phyloP scores from a whole-genome alignment of 2,888 invertebrate genomes.

The Empis livida region DNA sequence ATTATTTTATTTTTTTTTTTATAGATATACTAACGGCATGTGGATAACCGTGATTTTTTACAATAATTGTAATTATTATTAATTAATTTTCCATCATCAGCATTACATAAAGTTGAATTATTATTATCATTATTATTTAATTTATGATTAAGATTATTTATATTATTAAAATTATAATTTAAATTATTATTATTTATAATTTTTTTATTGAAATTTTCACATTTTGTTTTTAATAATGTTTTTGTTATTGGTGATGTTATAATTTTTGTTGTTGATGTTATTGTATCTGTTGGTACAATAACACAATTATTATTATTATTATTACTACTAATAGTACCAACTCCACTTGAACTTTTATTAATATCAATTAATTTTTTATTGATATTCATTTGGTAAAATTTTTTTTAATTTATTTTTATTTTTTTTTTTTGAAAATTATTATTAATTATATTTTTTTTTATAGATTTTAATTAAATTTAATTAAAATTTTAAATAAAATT shows the following conservation, averaged over 20 bases:
- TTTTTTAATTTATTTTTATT: no score
- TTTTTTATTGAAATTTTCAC: constrained; percentile 31
- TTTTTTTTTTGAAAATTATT: no score
- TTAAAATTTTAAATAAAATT: no score
- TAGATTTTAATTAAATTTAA: no score
- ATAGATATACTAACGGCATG: constrained; percentile 37
- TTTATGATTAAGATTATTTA: constrained; percentile 32
- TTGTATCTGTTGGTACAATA: not conserved
- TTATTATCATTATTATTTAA: constrained; percentile 20
- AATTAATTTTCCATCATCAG: not conserved
- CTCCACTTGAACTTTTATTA: not conserved
- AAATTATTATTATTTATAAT: constrained; percentile 25
- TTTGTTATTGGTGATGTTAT: constrained; percentile 7
- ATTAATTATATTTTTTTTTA: no score
- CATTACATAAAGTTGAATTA: not conserved
- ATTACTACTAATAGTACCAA: not conserved
- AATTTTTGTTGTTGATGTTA: constrained; percentile 3
- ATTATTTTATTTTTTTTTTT: no score
- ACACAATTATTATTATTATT: constrained; percentile 2
- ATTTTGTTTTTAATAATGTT: constrained; percentile 14
- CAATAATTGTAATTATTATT: constrained; percentile 21
- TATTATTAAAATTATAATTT: constrained; percentile 29
- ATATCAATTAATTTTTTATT: not conserved
- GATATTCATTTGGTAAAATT: not conserved
- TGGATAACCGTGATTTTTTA: constrained; percentile 35